phyloP scores from a whole-genome alignment of 2,888 invertebrate genomes.

The Trissolcus japonicus region DNA sequence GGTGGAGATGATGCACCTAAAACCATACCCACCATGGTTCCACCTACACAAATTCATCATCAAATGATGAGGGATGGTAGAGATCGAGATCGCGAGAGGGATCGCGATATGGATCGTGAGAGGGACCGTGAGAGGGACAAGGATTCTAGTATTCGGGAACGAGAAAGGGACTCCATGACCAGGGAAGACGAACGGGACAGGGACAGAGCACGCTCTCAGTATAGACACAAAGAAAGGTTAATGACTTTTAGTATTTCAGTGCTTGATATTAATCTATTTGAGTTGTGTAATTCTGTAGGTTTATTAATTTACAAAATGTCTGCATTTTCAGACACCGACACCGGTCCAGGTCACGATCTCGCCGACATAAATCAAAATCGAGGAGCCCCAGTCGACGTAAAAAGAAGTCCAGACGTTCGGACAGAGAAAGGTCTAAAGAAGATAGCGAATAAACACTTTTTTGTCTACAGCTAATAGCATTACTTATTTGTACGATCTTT shows the following conservation, averaged over 20 bases:
- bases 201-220: constrained; percentile 80
- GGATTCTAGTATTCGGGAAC: constrained; percentile 68
- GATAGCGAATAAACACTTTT: constrained; percentile 80
- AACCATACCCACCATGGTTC: constrained; percentile 74
- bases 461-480: too few species aligned
- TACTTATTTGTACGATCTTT: too few species aligned
- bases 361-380: constrained; percentile 84
- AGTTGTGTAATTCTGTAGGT: background rate
- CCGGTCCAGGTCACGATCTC: constrained; percentile 78
- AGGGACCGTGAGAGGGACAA: constrained; percentile 67
- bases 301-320: background rate
- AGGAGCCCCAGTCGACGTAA: constrained; percentile 84
- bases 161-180: constrained; percentile 73
- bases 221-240: constrained; percentile 80
- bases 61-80: constrained; percentile 69
- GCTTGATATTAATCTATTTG: background rate
- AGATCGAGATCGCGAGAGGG: constrained; percentile 73
- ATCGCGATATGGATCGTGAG: constrained; percentile 67
- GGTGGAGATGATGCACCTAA: constrained; percentile 71
- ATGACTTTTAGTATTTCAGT: background rate
- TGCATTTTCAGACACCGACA: constrained; percentile 69
- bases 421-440: constrained; percentile 79
- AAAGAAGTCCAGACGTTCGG: constrained; percentile 85
- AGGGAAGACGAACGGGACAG: constrained; percentile 77
- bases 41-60: constrained; percentile 71